Evolutionary conservation across 2,113 vertebrate genomes (phyloP).

Genomic region (Prochilodus magdalenae): DNA sequence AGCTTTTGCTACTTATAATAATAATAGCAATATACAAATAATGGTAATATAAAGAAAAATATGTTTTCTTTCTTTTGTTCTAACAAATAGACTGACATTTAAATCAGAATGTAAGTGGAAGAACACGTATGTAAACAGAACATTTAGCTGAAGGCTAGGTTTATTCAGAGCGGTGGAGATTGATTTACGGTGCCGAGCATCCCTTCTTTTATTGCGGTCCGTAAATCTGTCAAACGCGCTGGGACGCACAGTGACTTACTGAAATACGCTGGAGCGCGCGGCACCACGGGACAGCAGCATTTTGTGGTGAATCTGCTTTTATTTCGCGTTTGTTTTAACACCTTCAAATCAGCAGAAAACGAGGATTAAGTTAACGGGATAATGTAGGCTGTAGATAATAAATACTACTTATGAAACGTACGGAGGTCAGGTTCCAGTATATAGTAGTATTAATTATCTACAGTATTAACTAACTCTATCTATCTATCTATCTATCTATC

Average conservation of each 20-base stretch:
- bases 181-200: constrained; percentile 88
- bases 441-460: no score
- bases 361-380: neutral
- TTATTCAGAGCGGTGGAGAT: constrained; percentile 81
- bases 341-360: neutral
- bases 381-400: neutral
- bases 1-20: no score
- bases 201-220: constrained; percentile 84
- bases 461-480: no score
- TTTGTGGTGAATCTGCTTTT: constrained; percentile 16
- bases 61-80: no score
- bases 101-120: neutral
- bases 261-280: constrained; percentile 63
- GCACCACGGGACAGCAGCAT: constrained; percentile 20
- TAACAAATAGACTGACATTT: neutral
- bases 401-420: neutral
- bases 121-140: constrained; percentile 55
- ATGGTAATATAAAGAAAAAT: no score
- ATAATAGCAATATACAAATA: no score
- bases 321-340: constrained; percentile 21
- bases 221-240: constrained; percentile 88
- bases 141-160: constrained; percentile 63
- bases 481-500: no score
- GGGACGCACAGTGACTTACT: constrained; percentile 59
- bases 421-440: neutral